These are phyloP conservation scores for Taphrorychus bicolor DNA, from an alignment of 2,888 invertebrate species.

Conservation along the genomic window DNA sequence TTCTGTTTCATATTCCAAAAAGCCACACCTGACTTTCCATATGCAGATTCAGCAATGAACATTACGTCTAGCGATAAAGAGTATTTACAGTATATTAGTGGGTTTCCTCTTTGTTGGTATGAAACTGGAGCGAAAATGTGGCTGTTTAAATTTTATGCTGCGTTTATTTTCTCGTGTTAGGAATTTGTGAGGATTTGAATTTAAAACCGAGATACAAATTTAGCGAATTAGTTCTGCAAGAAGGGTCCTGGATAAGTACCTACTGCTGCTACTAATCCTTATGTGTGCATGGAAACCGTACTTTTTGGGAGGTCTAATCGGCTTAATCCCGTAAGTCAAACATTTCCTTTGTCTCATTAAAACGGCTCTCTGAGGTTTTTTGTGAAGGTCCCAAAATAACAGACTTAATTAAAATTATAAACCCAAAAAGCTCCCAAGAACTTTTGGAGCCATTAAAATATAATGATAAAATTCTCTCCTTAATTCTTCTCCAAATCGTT, in stretches of 20 bases:
- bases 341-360: background rate
- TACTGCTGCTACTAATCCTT: too few relatives aligned
- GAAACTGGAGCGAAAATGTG: conserved; percentile 16
- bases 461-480: conserved; percentile 31
- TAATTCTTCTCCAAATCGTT: conserved; percentile 36
- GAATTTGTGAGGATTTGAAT: conserved; percentile 15
- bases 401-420: conserved; percentile 28
- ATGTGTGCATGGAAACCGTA: background rate
- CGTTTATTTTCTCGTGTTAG: conserved; percentile 13
- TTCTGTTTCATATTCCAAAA: too few relatives aligned
- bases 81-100: conserved; percentile 33
- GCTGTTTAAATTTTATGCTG: conserved; percentile 22
- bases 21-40: conserved; percentile 20
- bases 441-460: conserved; percentile 29
- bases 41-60: conserved; percentile 31
- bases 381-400: conserved; percentile 8
- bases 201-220: conserved; percentile 1
- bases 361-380: background rate
- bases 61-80: conserved; percentile 37
- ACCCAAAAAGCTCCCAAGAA: conserved; percentile 16
- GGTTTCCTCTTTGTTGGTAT: conserved; percentile 31
- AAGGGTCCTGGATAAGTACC: background rate
- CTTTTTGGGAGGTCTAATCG: background rate
- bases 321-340: background rate
- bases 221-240: background rate